Conservation (phyloP, 2,113 vertebrate genomes). For the human (Homo sapiens) region DNA sequence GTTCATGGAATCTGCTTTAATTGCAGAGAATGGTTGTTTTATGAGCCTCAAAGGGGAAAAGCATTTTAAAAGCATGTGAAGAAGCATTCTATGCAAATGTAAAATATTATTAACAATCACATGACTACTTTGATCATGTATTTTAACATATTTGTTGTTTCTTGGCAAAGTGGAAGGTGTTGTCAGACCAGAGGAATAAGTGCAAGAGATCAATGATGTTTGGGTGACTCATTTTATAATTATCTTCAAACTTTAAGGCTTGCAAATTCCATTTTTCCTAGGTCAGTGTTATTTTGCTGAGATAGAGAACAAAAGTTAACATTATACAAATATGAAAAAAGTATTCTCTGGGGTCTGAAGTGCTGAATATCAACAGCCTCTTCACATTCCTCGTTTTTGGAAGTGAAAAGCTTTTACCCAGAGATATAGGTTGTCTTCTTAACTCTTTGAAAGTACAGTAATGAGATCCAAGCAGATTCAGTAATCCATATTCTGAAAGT, state of each 20-base stretch:
- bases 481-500: slow-evolving; percentile 41
- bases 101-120: not conserved
- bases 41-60: not conserved
- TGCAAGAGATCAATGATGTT: not conserved
- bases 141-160: not conserved
- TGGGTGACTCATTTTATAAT: not conserved
- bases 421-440: not conserved
- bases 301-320: not conserved
- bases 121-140: not conserved
- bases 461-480: not conserved
- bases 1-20: no score
- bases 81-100: not conserved
- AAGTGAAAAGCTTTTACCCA: slow-evolving; percentile 29
- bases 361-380: not conserved
- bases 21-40: not conserved
- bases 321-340: not conserved
- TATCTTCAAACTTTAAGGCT: not conserved
- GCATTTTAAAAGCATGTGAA: not conserved
- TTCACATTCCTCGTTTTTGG: not conserved
- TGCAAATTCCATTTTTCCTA: not conserved
- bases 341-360: not conserved
- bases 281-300: not conserved
- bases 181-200: not conserved
- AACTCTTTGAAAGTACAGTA: not conserved
- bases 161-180: not conserved